Conservation (phyloP, 1,140 invertebrate genomes). For the Nasonia longicornis region DNA sequence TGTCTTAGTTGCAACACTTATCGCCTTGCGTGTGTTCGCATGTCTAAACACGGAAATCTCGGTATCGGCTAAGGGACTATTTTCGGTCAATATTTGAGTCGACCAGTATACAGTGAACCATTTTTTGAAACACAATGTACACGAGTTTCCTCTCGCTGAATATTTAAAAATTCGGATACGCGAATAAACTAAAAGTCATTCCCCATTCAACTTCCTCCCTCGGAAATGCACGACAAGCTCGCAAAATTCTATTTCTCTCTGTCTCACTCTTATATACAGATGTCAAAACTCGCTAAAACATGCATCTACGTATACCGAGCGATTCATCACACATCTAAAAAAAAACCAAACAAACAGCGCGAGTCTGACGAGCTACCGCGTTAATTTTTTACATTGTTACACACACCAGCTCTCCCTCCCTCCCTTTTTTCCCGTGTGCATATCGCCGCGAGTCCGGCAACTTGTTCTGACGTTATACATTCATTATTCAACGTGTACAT, state of each 20-base stretch:
- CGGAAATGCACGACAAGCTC: not conserved
- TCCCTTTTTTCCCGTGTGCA: not conserved
- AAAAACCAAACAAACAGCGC: not conserved
- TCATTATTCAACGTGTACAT: constrained; percentile 61
- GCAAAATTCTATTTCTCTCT: not conserved
- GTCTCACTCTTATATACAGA: not conserved
- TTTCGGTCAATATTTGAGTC: no score
- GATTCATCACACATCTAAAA: constrained; percentile 5
- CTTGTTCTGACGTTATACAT: constrained; percentile 57
- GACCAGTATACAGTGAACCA: no score
- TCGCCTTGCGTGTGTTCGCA: not conserved
- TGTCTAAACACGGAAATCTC: not conserved
- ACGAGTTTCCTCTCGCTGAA: not conserved
- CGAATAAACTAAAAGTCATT: not conserved
- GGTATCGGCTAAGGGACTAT: no score
- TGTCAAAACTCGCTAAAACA: constrained; percentile 18
- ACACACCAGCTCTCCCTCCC: constrained; percentile 6
- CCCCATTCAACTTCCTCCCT: not conserved
- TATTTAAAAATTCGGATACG: not conserved
- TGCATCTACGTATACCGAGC: not conserved
- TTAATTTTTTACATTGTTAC: constrained; percentile 63
- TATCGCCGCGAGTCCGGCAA: constrained; percentile 51
- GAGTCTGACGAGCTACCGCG: constrained; percentile 58
- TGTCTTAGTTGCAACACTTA: not conserved
- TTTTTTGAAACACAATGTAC: no score